A percentile compares a stretch with the other conserved stretches of the same genome.
phyloP scores from a whole-genome alignment of 2,888 invertebrate species.

The Cheilosia urbana region DNA sequence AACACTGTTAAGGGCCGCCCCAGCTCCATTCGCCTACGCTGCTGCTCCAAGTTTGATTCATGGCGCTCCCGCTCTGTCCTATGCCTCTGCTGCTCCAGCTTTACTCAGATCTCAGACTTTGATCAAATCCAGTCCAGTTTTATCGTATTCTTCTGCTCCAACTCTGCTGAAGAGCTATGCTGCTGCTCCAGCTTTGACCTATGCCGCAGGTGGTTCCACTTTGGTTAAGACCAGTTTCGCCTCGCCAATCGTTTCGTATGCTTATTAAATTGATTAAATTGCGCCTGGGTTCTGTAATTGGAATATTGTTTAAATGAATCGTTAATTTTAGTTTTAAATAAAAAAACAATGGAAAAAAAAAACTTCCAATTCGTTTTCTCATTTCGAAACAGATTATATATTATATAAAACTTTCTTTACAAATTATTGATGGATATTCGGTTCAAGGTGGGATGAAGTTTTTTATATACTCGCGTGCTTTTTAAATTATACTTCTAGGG shows the following conservation, averaged over 20 bases:
- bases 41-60: slow-evolving; percentile 23
- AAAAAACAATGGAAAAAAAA: neutral
- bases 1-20: slow-evolving; percentile 56
- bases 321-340: slow-evolving; percentile 42
- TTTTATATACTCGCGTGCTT: too few relatives aligned
- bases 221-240: slow-evolving; percentile 56
- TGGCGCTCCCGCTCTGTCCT: slow-evolving; percentile 69
- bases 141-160: slow-evolving; percentile 39
- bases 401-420: neutral
- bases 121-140: slow-evolving; percentile 55
- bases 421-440: too few relatives aligned
- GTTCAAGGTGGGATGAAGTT: too few relatives aligned
- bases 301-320: slow-evolving; percentile 38
- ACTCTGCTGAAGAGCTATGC: slow-evolving; percentile 40
- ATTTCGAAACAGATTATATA: neutral
- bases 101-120: slow-evolving; percentile 63
- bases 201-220: slow-evolving; percentile 35
- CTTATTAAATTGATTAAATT: slow-evolving; percentile 56
- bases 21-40: slow-evolving; percentile 48
- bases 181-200: slow-evolving; percentile 42
- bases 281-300: slow-evolving; percentile 20
- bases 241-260: slow-evolving; percentile 52
- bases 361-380: neutral
- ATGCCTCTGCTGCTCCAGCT: slow-evolving; percentile 77
- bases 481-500: too few relatives aligned